Base-by-base conservation (phyloP, 92 coral and sea anemone genomes). In the Metridium senile region DNA sequence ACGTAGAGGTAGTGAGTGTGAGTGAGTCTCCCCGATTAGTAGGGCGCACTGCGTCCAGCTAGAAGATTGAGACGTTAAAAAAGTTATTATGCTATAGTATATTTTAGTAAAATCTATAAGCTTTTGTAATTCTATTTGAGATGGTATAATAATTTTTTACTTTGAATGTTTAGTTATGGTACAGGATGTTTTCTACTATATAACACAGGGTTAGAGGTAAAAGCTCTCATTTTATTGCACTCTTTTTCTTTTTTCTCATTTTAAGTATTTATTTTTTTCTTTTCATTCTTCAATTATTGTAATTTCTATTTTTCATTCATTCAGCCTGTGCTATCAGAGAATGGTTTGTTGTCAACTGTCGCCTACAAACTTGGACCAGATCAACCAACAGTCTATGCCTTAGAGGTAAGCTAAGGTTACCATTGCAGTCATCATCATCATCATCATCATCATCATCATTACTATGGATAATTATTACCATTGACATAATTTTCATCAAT, bases 171-270 rank as follows among this genome's bases (percentile, higher is more conserved):
- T 39, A 92, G 97, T 52, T 92, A 95, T 65, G 99, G 99, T 27
- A 95, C 99, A 33, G 99, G 99, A 9, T 95, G 99, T 72, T 95
- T 95, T 62, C 87, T 95, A 27, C 89, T 95, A 19, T 95, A 95
- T 84, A 95, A 95, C 70, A 95, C 99, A 33, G 99, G 99, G 9
- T 74, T 57, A 54, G 99, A 95, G 96, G 99, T 95, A 49, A 13
- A 29, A 25, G 43, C 0, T 64, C 34, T 10, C 13, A 20, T 30
- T 4, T 49, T n/a, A 2, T 66, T 26, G 47, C 3, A 2, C 23
- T 39, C 49, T 39, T 39, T 13, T 39, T 39, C 49, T 39, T 39
- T 39, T 6, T 4, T 39, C 49, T 39, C 13, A 13, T 39, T 39
- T 13, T 39, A 4, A 6, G 6, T 39, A 4, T 39, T 39, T 13